Evolutionary conservation across 2,113 vertebrate species (phyloP), one percentile per base, ranked within the genome.

Genomic region (Vicugna pacos): DNA sequence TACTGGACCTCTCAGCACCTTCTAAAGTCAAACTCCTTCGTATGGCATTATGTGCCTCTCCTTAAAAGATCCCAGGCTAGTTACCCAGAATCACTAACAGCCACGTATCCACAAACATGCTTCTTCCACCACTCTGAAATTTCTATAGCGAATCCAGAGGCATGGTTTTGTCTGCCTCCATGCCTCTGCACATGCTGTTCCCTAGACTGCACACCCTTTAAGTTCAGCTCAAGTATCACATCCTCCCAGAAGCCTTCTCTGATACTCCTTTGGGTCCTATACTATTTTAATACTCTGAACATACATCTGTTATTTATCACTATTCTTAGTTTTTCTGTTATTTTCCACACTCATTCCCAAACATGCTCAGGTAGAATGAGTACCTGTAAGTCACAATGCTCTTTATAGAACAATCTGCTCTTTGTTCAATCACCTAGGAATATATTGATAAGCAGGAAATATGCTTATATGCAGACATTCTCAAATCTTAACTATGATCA

Each of bases 21-120:
- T 67, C 38, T 42, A 91, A 58, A 19, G 13, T 58, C 75, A 80
- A 92, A 81, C 62, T 87, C 75, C 62, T 70, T 70, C 73, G 56
- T 19, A 73, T 54, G n/a, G 46, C 72, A 79, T 69, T 50, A 67
- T 46, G 7, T 28, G 42, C 50, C 19, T 83, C 67, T 75, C 58
- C 77, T 89, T 94, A 75, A 89, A 58, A 20, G 11, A 77, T 38
- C 11, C 9, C 72, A 46, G 50, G 22, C 64, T 86, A 85, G 52
- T 85, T 86, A 86, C 62, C 8, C n/a, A 91, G 64, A 79, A 16
- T 70, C n/a, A 84, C n/a, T 79, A 79, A 79, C 11, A 91, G 52
- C 20, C 52, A 86, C 28, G 42, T 62, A 79, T 22, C 35, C 62
- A 95, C 42, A 86, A 91, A 70, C 19, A 79, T 62, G 52, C n/a